Base-by-base conservation (phyloP, 2,113 vertebrate species). In the Lonchura striata region DNA sequence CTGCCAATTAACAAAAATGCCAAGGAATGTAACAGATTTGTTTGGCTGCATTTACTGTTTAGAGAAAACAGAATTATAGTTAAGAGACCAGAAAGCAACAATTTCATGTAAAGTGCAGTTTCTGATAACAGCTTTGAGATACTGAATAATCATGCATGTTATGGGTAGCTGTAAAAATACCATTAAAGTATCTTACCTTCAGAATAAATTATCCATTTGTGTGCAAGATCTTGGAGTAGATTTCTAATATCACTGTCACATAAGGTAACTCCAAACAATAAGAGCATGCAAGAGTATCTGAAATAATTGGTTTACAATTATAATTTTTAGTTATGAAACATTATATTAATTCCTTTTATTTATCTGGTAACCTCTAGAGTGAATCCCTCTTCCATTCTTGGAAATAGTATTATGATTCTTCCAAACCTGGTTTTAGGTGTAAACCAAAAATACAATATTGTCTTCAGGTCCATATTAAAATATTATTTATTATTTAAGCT, bases 21-120 rank as follows among this genome's bases (percentile, higher is more conserved):
- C 49, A 83, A 56, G 60, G 44, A 95, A 80, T n/a, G n/a, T n/a
- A n/a, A n/a, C n/a, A 69, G 60, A 93, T 82, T 82, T 96, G 9
- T 94, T 96, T 93, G 61, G 33, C 78, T 94, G 44, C 61, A 82
- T 86, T 87, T 68, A 72, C 35, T 87, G 54, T 96, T 92, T 92
- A 41, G 76, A 70, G 57, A 90, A 93, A 88, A 74, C 20, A 92
- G 66, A 93, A 93, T 93, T 96, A 83, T 42, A 88, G 88, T 85
- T 57, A 88, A 77, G 59, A 80, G 65, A 95, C 65, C 63, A 90
- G 74, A 92, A 96, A 94, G 25, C n/a, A 70, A 47, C 2, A 18
- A 74, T 80, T 88, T 68, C 18, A 63, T 47, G 46, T 84, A 90
- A 81, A 95, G 44, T 86, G 41, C 78, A 88, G 64, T 84, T 24